Base-by-base conservation (phyloP, 2,797 vertebrate genomes). In the Sebastes paucispinis region DNA sequence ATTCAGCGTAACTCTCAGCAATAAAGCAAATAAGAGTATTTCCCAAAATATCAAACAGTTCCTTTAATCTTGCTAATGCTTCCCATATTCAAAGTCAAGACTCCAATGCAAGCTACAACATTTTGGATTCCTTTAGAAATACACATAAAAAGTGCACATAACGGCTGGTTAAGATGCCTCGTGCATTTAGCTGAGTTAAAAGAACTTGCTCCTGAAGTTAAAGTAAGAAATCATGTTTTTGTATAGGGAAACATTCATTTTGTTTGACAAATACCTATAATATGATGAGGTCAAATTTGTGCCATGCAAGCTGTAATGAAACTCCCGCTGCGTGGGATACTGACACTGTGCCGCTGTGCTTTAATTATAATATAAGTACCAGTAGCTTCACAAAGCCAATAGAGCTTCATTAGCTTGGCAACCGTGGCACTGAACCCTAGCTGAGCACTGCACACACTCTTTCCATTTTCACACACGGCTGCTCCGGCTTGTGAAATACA, bases 371-470 rank as follows among this genome's bases (percentile, higher is more conserved):
- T 77, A 25, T 55, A 83, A 84, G 85, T 84, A 81, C 83, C 83
- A 85, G 79, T 77, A 68, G 36, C 81, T 86, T 87, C 78, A 64
- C 82, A 85, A 89, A 91, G 83, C 82, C 82, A 88, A 66, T 75
- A 82, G 64, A 86, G 79, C 88, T 90, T 90, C 87, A 92, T 93
- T 93, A 91, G 83, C 50, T 67, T 29, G 20, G 73, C 74, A 85
- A 67, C 81, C 71, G 71, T 69, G 85, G 87, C 72, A 22, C 71
- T 83, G 84, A 90, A 91, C 69, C 67, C 16, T 36, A 72, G 82
- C 85, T 43, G 32, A 82, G 80, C 73, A n/a, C 66, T 79, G 75
- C 69, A 58, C 69, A 43, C 67, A 32, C 78, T 36, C 64, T 70
- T 81, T 87, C 78, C 63, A 25, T 80, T 76, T 82, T 76, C 70